phyloP scores from a whole-genome alignment of 2,113 vertebrate genomes.

The Prunella himalayana region DNA sequence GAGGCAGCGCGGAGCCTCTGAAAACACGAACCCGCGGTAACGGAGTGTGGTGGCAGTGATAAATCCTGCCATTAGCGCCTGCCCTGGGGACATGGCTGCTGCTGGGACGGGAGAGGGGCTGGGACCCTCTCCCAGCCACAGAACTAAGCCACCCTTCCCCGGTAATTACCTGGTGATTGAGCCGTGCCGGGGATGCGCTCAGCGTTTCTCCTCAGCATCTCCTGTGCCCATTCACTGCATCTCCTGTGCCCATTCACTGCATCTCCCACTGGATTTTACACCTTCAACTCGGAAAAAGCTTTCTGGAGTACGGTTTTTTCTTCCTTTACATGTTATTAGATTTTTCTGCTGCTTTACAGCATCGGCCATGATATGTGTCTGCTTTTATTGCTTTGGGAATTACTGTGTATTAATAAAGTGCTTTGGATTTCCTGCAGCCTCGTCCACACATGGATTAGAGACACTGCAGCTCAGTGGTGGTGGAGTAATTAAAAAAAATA shows the following conservation, averaged over 20 bases:
- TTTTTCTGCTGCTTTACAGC: not conserved
- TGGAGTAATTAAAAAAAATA: not conserved
- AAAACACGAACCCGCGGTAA: not conserved
- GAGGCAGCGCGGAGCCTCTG: not conserved
- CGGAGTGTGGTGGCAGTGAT: not conserved
- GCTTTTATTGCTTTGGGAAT: not conserved
- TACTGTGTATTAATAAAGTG: not conserved
- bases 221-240: rapidly evolving
- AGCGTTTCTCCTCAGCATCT: rapidly evolving
- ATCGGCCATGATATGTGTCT: not conserved
- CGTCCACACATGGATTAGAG: not conserved
- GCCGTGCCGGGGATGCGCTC: not conserved
- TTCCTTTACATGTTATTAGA: not conserved
- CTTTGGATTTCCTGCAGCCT: not conserved
- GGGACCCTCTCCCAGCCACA: not conserved
- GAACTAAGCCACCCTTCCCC: not conserved
- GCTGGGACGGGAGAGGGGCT: not conserved
- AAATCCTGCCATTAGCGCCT: not conserved
- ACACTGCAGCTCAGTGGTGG: not conserved
- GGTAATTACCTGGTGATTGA: not conserved
- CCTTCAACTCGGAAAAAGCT: not conserved
- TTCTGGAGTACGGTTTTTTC: not conserved
- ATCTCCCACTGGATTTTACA: not conserved
- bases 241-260: rapidly evolving
- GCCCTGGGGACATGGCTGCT: not conserved